These are phyloP conservation scores for Pelodytes ibericus DNA, from an alignment of 2,797 vertebrate genomes.

Conservation along the genomic window DNA sequence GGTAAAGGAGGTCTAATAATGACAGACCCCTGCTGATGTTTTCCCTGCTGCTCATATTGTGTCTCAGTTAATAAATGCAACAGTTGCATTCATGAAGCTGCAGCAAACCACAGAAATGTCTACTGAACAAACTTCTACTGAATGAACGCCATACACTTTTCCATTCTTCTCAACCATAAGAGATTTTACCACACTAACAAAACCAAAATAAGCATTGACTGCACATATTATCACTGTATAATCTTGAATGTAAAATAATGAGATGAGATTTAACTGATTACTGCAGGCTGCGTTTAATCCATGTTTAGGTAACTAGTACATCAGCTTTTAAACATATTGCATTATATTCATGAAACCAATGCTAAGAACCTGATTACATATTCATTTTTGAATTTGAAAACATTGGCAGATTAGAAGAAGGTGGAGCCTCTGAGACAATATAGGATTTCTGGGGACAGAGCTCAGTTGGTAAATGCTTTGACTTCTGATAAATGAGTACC, in stretches of 20 bases:
- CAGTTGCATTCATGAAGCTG: neutral
- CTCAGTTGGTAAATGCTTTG: too few species aligned
- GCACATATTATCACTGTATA: too few species aligned
- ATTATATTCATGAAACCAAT: conserved; percentile 27
- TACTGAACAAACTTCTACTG: neutral
- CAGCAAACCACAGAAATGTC: neutral
- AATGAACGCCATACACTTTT: neutral
- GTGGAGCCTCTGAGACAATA: neutral
- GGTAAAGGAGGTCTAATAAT: neutral
- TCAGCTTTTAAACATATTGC: too few species aligned
- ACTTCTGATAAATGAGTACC: too few species aligned
- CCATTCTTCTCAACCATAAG: neutral
- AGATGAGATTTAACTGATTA: too few species aligned
- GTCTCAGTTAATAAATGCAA: conserved; percentile 13
- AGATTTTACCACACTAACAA: too few species aligned
- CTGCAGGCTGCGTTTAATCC: too few species aligned
- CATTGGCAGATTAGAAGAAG: conserved; percentile 47
- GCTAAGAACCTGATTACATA: conserved; percentile 2
- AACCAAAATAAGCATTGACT: too few species aligned
- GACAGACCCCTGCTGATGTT: neutral
- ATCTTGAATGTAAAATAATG: too few species aligned
- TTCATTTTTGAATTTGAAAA: conserved; percentile 2
- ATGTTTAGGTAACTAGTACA: too few species aligned
- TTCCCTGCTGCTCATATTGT: neutral
- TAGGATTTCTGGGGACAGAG: conserved; percentile 44